phyloP scores from a whole-genome alignment of 2,888 invertebrate species.

The Torymus aiolomorphi region DNA sequence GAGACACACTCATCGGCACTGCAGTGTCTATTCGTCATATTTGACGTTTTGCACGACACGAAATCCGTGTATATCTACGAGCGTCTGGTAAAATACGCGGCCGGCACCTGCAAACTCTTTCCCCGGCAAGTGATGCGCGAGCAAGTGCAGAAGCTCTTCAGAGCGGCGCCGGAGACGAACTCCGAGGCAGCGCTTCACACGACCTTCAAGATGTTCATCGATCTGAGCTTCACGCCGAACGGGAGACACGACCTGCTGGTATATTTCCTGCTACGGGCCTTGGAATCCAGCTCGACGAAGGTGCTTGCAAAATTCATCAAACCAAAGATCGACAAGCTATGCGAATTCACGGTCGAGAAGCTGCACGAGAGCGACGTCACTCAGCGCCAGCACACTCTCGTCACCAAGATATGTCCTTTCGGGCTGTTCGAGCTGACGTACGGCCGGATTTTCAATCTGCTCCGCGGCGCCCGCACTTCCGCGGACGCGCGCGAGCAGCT shows the following conservation, averaged over 20 bases:
- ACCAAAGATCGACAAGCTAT: neutral
- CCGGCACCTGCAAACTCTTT: conserved; percentile 62
- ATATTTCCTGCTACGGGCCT: conserved; percentile 69
- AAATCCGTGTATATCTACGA: conserved; percentile 66
- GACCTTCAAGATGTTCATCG: conserved; percentile 64
- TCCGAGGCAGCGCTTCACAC: conserved; percentile 63
- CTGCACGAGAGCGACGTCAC: neutral
- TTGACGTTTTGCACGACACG: conserved; percentile 49
- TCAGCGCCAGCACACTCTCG: conserved; percentile 60
- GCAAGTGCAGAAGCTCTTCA: conserved; percentile 63
- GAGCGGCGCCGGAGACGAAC: conserved; percentile 56
- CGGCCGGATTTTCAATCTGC: conserved; percentile 60
- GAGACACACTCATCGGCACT: conserved; percentile 57
- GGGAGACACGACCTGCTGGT: conserved; percentile 70
- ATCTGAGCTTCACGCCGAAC: conserved; percentile 31
- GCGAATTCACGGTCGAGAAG: neutral
- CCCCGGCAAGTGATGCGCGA: conserved; percentile 60
- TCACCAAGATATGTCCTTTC: conserved; percentile 73
- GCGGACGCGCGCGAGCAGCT: too few relatives aligned
- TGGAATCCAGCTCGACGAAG: conserved; percentile 1
- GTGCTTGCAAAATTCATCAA: conserved; percentile 33
- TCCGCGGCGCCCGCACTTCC: too few relatives aligned
- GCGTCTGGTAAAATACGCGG: conserved; percentile 63
- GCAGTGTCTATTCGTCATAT: conserved; percentile 55
- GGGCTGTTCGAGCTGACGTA: conserved; percentile 73